Conservation (phyloP, 2,888 invertebrate genomes). For the Drosophila kokeensis region DNA sequence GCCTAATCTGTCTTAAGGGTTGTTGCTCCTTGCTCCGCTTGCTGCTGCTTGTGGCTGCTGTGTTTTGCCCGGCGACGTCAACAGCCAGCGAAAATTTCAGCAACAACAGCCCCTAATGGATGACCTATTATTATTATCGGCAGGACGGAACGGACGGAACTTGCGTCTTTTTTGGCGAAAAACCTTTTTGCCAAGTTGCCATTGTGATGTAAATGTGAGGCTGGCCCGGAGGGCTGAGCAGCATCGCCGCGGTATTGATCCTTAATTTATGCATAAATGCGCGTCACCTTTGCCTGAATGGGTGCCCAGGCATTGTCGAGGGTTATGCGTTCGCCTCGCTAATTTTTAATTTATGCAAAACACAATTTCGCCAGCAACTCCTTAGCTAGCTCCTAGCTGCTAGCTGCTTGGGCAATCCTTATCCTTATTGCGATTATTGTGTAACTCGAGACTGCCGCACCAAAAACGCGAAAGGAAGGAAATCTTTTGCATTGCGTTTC, state of each 20-base stretch:
- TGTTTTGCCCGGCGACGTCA: constrained; percentile 74
- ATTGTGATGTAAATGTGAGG: constrained; percentile 73
- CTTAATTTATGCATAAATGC: constrained; percentile 85
- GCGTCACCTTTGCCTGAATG: constrained; percentile 76
- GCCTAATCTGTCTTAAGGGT: constrained; percentile 68
- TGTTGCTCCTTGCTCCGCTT: constrained; percentile 45
- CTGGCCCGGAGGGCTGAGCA: constrained; percentile 44
- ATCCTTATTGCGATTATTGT: constrained; percentile 61
- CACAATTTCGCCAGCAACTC: constrained; percentile 56
- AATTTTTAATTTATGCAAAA: constrained; percentile 80
- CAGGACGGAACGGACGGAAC: constrained; percentile 27
- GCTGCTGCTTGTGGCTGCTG: constrained; percentile 36
- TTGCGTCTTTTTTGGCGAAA: constrained; percentile 67
- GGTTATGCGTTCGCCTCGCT: constrained; percentile 56
- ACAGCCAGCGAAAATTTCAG: constrained; percentile 57
- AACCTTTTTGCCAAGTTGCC: constrained; percentile 55
- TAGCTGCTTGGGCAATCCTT: constrained; percentile 31
- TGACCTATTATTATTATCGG: constrained; percentile 76
- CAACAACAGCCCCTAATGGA: constrained; percentile 67
- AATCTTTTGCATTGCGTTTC: constrained; percentile 46
- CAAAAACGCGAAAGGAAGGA: constrained; percentile 50
- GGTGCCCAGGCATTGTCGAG: constrained; percentile 20
- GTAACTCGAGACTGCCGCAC: constrained; percentile 67
- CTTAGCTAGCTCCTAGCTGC: background rate
- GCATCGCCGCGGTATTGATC: constrained; percentile 81